phyloP scores from a whole-genome alignment of 2,797 vertebrate species.

The Alcedo atthis region DNA sequence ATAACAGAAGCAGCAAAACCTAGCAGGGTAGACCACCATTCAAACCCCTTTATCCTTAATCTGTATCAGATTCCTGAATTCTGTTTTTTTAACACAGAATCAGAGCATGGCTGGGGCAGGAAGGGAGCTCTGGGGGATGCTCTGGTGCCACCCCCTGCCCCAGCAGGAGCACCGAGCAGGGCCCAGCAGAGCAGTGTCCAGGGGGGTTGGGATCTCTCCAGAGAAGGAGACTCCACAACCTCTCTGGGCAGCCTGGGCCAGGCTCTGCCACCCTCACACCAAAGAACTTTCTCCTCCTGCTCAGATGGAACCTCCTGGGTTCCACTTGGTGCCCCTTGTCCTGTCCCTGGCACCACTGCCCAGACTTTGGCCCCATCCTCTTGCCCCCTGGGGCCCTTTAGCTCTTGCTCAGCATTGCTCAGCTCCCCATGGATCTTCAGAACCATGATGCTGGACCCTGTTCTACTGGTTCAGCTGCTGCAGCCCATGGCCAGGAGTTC shows the following conservation, averaged over 20 bases:
- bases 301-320: too few species aligned
- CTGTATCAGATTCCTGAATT: background rate
- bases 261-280: background rate
- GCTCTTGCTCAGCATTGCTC: background rate
- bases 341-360: background rate
- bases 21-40: background rate
- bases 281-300: background rate
- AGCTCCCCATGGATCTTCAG: background rate
- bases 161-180: background rate
- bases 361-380: background rate
- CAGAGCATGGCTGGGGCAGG: background rate
- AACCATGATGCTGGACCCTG: background rate
- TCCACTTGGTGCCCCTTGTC: background rate
- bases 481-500: background rate
- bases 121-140: background rate
- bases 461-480: background rate
- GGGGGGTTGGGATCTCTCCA: background rate
- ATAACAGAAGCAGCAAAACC: background rate
- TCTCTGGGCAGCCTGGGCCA: background rate
- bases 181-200: too few species aligned
- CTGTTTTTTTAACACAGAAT: background rate
- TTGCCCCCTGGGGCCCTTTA: background rate
- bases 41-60: background rate
- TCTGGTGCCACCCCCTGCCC: background rate
- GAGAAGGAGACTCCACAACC: background rate